These are phyloP conservation scores for Ryuthela nishihirai DNA, from an alignment of 2,888 invertebrate species.

Conservation along the genomic window DNA sequence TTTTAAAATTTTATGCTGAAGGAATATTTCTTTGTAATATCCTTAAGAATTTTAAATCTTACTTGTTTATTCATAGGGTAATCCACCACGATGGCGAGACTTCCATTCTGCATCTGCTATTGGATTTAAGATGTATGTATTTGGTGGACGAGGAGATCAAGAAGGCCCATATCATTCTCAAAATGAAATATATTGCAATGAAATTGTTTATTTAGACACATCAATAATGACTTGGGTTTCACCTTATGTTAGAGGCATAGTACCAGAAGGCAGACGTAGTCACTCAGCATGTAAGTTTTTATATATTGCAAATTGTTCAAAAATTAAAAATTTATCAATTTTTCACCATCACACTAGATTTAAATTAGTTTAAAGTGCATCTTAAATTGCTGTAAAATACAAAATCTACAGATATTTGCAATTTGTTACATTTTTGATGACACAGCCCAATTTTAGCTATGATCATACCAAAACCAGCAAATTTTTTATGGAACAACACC, in stretches of 20 bases:
- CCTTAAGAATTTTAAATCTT: too few species aligned
- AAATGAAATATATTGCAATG: constrained; percentile 72
- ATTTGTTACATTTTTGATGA: too few species aligned
- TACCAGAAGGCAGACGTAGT: constrained; percentile 75
- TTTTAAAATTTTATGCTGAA: too few species aligned
- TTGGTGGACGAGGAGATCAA: constrained; percentile 79
- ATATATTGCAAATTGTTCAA: background rate
- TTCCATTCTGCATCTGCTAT: constrained; percentile 82
- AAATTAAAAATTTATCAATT: background rate
- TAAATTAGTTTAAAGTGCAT: too few species aligned
- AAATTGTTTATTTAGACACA: constrained; percentile 66
- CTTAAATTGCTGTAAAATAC: too few species aligned
- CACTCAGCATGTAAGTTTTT: constrained; percentile 78
- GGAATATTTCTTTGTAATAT: too few species aligned
- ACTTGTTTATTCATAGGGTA: constrained; percentile 60
- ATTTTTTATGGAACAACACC: too few species aligned
- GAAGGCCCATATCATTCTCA: constrained; percentile 62
- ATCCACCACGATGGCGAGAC: constrained; percentile 70
- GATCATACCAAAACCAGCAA: too few species aligned
- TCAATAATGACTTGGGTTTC: constrained; percentile 65
- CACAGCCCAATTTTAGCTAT: too few species aligned
- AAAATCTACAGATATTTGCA: too few species aligned
- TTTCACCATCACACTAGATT: background rate
- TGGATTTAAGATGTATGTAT: constrained; percentile 76
- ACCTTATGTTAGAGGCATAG: constrained; percentile 59